Conservation (phyloP, 1,140 invertebrate species). For the Nebria ingens region DNA sequence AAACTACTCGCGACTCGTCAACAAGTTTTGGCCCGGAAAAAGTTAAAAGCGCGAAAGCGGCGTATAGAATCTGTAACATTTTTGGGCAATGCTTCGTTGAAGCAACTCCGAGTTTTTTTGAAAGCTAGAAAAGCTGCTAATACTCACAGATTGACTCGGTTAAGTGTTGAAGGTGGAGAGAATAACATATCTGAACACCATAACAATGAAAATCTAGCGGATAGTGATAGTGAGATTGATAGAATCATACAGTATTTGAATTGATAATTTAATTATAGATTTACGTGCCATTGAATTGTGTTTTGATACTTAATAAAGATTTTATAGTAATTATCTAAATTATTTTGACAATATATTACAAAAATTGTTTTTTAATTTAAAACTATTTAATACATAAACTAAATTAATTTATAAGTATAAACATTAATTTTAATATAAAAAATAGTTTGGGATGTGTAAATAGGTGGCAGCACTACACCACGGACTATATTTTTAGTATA, state of each 20-base stretch:
- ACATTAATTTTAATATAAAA: too few relatives aligned
- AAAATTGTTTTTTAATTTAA: too few relatives aligned
- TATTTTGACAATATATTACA: neutral
- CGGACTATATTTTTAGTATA: too few relatives aligned
- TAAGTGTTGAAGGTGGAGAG: neutral
- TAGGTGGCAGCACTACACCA: too few relatives aligned
- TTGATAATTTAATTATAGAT: neutral
- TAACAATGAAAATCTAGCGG: too few relatives aligned
- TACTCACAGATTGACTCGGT: neutral
- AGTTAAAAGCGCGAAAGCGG: neutral
- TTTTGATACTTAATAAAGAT: slow-evolving; percentile 14
- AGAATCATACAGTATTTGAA: neutral
- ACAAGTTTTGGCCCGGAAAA: neutral
- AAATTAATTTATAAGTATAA: too few relatives aligned
- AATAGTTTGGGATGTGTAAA: too few relatives aligned
- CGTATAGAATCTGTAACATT: neutral
- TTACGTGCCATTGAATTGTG: neutral
- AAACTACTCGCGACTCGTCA: neutral
- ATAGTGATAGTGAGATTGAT: neutral
- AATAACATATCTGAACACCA: too few relatives aligned
- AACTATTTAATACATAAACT: too few relatives aligned
- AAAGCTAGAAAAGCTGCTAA: neutral
- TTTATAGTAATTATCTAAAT: slow-evolving; percentile 1
- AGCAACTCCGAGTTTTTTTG: neutral
- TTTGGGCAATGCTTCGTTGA: neutral